Evolutionary conservation across 2,113 vertebrate species (phyloP), one percentile per base, ranked within the genome.

Genomic region (Vidua chalybeata): DNA sequence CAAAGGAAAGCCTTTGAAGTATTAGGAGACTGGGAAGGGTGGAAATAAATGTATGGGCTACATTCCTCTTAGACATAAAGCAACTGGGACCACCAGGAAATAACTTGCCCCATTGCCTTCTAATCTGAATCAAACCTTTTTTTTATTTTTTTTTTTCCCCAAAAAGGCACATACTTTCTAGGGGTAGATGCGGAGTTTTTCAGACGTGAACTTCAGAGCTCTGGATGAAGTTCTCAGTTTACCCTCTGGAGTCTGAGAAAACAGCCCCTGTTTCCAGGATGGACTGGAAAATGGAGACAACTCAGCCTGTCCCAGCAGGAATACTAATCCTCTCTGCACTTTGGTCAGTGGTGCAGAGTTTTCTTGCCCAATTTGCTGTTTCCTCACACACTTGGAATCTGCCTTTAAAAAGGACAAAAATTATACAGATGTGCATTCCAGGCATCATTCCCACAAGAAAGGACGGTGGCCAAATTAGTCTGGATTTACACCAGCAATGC

Each of bases 371-470:
- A 72, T 27, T 30, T 26, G 23, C 35, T 31, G 3, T 84, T 94
- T 84, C 66, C 54, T 90, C 84, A 84, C 31, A 71, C 54, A 28
- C 49, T 39, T 91, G 93, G 84, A 83, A 82, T 89, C 58, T 92
- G 86, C 63, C 55, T 87, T 87, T 10, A 54, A 64, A 94, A 82
- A 81, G 37, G 26, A 35, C 39, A 81, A 92, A 93, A 94, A 82
- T 64, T 15, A 64, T 55, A 64, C 74, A 93, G 92, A 85, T 93
- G 82, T 87, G 94, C 87, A 96, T 96, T 94, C 87, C 81, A 93
- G n/a, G 41, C 56, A 85, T 46, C 74, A 94, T 85, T 95, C 91
- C 81, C 90, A 83, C 59, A 69, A n/a, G 59, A 90, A 83, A 71
- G 8, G 3, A 56, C 0, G 0, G 27, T 23, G 43, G 39, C 26